Evolutionary conservation across 2,113 vertebrate genomes (phyloP), one percentile per base, ranked within the genome.

Genomic region (Trichechus manatus): DNA sequence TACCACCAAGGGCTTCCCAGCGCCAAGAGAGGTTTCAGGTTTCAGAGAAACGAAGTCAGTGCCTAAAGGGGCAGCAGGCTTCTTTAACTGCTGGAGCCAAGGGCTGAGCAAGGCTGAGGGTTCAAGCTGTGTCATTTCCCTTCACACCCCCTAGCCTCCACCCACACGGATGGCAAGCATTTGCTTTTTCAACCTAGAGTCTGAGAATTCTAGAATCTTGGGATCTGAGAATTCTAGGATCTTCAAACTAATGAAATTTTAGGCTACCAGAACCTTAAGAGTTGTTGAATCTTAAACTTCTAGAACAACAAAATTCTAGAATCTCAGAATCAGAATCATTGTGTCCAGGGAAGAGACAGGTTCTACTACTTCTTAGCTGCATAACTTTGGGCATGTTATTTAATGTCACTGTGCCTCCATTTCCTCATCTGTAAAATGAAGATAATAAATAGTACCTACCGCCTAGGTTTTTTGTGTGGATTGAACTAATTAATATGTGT

Each of bases 41-140:
- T 98, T 97, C 98, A 90, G 93, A 96, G 87, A 72, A 94, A 85
- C 63, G 89, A 97, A 96, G 75, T 77, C 36, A 93, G 77, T 72
- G 92, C 95, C 97, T 89, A 27, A 77, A 89, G 92, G 93, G 56
- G 77, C 83, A 83, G 68, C 44, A 17, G 20, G 94, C 17, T 75
- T 89, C 93, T 87, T 78, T 84, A 91, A 89, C 72, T 91, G 87
- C 88, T 36, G 23, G 89, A 93, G 75, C 84, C 44, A 53, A 95
- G 72, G 63, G 44, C 90, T 5, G 50, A 87, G 90, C 8, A n/a
- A 89, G 82, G 36, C 87, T 33, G 56, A 91, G 83, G 77, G 83
- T 74, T 93, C 91, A 81, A 80, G 87, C 92, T 91, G 47, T 70
- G 84, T 68, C 95, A 79, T 50, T 81, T 74, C 91, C 63, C 44